Evolutionary conservation across 2,113 vertebrate genomes (phyloP).

Genomic region (Trogon melanurus): DNA sequence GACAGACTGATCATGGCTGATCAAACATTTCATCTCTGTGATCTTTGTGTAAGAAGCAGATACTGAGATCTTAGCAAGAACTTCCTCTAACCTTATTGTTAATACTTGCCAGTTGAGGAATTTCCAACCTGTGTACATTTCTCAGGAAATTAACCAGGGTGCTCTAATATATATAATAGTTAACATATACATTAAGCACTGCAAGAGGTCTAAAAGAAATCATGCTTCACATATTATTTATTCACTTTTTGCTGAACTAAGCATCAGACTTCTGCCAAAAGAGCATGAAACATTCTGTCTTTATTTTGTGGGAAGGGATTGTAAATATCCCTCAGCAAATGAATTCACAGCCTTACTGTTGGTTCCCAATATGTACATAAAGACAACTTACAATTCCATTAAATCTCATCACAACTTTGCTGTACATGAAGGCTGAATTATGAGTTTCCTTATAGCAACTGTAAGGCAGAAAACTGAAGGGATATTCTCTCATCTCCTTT

Average conservation of each 20-base stretch:
- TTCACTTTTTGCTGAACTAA: slow-evolving; percentile 37
- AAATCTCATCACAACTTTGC: slow-evolving; percentile 60
- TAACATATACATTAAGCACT: background rate
- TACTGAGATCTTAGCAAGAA: background rate
- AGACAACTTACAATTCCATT: slow-evolving; percentile 51
- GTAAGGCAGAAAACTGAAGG: slow-evolving; percentile 44
- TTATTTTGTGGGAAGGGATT: slow-evolving; percentile 24
- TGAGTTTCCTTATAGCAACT: background rate
- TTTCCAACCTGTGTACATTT: background rate
- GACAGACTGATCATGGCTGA: background rate
- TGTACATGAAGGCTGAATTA: slow-evolving; percentile 53
- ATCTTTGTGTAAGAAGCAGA: background rate
- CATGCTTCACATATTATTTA: background rate
- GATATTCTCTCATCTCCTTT: slow-evolving; percentile 42
- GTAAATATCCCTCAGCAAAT: slow-evolving; percentile 40
- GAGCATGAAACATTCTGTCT: background rate
- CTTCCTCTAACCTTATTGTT: background rate
- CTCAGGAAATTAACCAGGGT: background rate
- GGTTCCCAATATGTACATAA: slow-evolving; percentile 60
- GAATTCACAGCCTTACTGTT: slow-evolving; percentile 44
- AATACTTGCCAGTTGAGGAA: background rate
- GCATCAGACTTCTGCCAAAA: background rate
- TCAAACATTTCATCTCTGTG: background rate
- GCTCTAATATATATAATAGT: background rate
- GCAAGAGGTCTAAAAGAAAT: slow-evolving; percentile 7